Conservation (phyloP, 2,888 invertebrate genomes). For the Leucoptera coffeella region DNA sequence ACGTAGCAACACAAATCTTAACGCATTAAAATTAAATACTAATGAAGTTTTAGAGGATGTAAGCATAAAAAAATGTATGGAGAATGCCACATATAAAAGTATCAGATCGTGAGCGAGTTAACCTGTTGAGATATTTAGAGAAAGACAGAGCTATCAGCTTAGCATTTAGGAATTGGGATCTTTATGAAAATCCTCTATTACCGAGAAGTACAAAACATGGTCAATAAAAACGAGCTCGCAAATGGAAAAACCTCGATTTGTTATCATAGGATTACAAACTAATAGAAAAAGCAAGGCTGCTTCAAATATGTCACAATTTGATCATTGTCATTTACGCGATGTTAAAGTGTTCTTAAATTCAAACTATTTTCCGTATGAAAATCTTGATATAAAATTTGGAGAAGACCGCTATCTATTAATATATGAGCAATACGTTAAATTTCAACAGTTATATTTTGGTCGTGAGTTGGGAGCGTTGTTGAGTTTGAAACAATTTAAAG, state of each 20-base stretch:
- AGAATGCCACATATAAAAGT: conserved; percentile 1
- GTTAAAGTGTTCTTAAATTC: conserved; percentile 5
- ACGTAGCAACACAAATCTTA: conserved; percentile 3
- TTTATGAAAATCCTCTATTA: conserved; percentile 16
- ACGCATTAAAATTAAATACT: conserved; percentile 1
- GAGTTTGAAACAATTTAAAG: conserved; percentile 8
- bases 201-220: conserved; percentile 14
- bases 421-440: conserved; percentile 5
- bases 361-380: conserved; percentile 5
- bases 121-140: conserved; percentile 6
- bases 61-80: conserved; percentile 4
- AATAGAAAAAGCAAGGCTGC: conserved; percentile 12
- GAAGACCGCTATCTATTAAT: conserved; percentile 2
- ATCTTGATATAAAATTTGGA: conserved; percentile 2
- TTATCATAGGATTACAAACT: conserved; percentile 20
- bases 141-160: conserved; percentile 12
- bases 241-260: conserved; percentile 16
- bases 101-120: conserved; percentile 2
- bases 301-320: conserved; percentile 9
- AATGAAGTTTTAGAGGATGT: conserved; percentile 6
- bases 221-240: conserved; percentile 13
- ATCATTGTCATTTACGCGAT: conserved; percentile 9
- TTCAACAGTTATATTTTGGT: conserved; percentile 6
- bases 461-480: conserved; percentile 5
- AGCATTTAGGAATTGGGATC: conserved; percentile 17